Evolutionary conservation across 2,888 invertebrate species (phyloP).

Genomic region (Macrosoma leucophasiata): DNA sequence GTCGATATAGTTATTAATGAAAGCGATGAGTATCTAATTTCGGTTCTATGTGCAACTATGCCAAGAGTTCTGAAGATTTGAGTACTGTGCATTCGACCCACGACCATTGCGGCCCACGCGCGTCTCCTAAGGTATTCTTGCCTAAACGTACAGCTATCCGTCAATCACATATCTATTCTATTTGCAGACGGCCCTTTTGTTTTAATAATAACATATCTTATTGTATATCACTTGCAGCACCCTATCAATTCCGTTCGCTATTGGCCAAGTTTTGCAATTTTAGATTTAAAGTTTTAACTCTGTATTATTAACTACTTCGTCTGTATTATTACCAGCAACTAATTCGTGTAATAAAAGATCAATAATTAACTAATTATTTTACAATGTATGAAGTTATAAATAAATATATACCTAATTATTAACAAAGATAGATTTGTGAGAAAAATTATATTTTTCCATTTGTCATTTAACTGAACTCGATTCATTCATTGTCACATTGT

Average conservation of each 20-base stretch:
- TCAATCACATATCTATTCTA: slow-evolving; percentile 38
- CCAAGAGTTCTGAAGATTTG: slow-evolving; percentile 31
- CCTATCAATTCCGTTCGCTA: too few species aligned
- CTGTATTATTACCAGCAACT: too few species aligned
- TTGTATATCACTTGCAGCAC: slow-evolving; percentile 12
- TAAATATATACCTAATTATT: background rate
- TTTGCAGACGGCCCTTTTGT: slow-evolving; percentile 34
- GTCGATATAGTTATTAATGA: slow-evolving; percentile 24
- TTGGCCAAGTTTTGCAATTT: too few species aligned
- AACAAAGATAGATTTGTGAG: too few species aligned
- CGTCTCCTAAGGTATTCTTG: slow-evolving; percentile 39
- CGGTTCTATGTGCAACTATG: slow-evolving; percentile 28
- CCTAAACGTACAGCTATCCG: slow-evolving; percentile 30
- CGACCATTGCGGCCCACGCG: slow-evolving; percentile 45
- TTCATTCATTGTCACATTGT: too few species aligned
- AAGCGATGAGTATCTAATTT: slow-evolving; percentile 14
- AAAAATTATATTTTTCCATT: too few species aligned
- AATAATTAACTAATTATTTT: background rate
- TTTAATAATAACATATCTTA: slow-evolving; percentile 37
- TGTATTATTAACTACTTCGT: too few species aligned
- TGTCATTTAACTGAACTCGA: too few species aligned
- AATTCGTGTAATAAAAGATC: too few species aligned
- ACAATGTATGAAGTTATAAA: background rate
- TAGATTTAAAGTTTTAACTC: too few species aligned
- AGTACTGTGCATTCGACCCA: slow-evolving; percentile 27